Conservation (phyloP, 2,888 invertebrate species). For the Dynastes tityus region DNA sequence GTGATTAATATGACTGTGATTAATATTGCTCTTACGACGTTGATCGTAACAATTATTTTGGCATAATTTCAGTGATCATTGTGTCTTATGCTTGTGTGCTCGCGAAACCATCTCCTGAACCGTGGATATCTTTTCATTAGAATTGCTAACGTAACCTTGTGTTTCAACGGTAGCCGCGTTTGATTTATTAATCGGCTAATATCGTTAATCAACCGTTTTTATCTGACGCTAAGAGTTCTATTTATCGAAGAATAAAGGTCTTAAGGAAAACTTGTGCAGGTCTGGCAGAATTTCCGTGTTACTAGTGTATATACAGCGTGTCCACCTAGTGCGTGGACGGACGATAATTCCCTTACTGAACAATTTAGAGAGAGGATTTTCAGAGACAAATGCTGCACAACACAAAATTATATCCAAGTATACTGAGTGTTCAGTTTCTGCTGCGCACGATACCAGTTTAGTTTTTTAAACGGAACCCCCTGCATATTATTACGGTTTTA, state of each 20-base stretch:
- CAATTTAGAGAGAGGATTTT: too few species aligned
- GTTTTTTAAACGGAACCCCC: too few species aligned
- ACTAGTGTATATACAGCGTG: too few species aligned
- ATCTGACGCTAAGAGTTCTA: background rate
- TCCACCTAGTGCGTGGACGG: too few species aligned
- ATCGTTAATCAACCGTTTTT: background rate
- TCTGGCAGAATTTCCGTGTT: too few species aligned
- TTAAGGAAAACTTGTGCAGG: background rate
- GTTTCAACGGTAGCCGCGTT: conserved; percentile 1
- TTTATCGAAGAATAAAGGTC: background rate
- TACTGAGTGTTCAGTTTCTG: too few species aligned
- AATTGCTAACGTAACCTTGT: conserved; percentile 14
- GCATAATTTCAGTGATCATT: conserved; percentile 5
- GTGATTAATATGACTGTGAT: conserved; percentile 1
- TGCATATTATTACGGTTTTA: too few species aligned
- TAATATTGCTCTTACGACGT: background rate
- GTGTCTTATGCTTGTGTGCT: background rate
- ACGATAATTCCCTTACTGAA: too few species aligned
- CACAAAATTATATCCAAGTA: too few species aligned
- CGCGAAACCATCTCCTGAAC: background rate
- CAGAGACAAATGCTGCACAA: too few species aligned
- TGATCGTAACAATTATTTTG: background rate
- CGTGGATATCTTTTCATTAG: background rate
- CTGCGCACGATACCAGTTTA: too few species aligned
- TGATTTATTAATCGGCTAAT: background rate